Base-by-base conservation (phyloP, 2,797 vertebrate species). In the Clangula hyemalis region DNA sequence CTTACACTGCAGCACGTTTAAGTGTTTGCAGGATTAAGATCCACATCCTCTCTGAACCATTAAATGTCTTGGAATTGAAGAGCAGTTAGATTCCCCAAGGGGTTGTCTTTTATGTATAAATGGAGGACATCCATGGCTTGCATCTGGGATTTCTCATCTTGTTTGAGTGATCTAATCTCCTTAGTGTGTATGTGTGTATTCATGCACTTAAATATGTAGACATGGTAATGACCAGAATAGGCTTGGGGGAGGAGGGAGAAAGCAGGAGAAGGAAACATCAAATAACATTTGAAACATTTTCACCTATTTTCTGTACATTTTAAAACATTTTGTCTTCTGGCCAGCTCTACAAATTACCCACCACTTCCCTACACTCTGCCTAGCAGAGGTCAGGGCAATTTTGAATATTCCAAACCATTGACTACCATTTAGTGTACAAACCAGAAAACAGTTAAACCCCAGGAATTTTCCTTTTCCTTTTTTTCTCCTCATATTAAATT, bases 131-230 rank as follows among this genome's bases (percentile, higher is more conserved):
- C 78, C 86, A 74, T 30, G 51, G 77, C n/a, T 90, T 90, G 47
- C 89, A 82, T 95, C 88, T 95, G 90, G 84, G 77, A 89, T 93
- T 90, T 95, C 84, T 96, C 88, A 89, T 92, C 64, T 68, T 70
- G 49, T 91, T 90, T 73, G 45, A 74, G 45, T 88, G 83, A 93
- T 84, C 58, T 94, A 77, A 94, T 84, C 83, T 93, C 51, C 45
- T 90, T 56, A 77, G 32, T 34, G 60, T 83, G 8, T 87, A 16
- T 53, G 39, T 83, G 54, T 78, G 54, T 91, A 69, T 57, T 85
- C 56, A 66, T 51, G 77, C 53, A 90, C 57, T 79, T 79, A 68
- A 80, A 43, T 66, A 62, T 19, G 32, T 54, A 86, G 61, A 86
- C 36, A 58, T 34, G 11, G 20, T 73, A 73, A 88, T 70, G 56